Evolutionary conservation across 1,140 invertebrate genomes (phyloP).

Genomic region (Tetramorium simillimum): DNA sequence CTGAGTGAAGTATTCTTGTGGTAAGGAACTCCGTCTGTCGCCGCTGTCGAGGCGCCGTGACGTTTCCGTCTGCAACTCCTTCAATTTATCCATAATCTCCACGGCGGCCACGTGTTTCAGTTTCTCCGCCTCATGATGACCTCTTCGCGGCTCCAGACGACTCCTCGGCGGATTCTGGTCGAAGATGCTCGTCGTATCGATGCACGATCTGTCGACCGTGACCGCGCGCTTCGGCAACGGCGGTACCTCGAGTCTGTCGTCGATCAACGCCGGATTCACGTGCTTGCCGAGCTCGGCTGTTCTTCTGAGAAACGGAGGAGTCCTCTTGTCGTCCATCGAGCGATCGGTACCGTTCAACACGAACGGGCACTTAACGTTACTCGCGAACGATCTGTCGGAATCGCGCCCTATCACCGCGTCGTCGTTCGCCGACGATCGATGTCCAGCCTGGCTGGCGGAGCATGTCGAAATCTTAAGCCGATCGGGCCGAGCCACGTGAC

Average conservation of each 20-base stretch:
- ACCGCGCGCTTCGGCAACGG: constrained; percentile 76
- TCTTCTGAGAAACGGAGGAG: constrained; percentile 50
- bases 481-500: constrained; percentile 27
- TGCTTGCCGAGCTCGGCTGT: constrained; percentile 68
- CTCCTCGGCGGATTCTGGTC: constrained; percentile 73
- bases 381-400: constrained; percentile 64
- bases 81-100: constrained; percentile 79
- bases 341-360: constrained; percentile 80
- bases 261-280: constrained; percentile 82
- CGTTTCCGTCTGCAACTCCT: constrained; percentile 75
- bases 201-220: constrained; percentile 81
- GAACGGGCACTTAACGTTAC: constrained; percentile 73
- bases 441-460: background rate
- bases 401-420: constrained; percentile 40
- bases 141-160: constrained; percentile 65
- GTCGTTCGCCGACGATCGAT: background rate
- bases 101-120: constrained; percentile 71
- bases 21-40: constrained; percentile 86
- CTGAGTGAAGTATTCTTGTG: constrained; percentile 88
- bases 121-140: constrained; percentile 54
- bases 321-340: constrained; percentile 59
- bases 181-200: constrained; percentile 83
- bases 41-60: constrained; percentile 46
- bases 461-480: constrained; percentile 35
- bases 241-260: constrained; percentile 77